Base-by-base conservation (phyloP, 2,113 vertebrate species). In the Electrona antarctica region DNA sequence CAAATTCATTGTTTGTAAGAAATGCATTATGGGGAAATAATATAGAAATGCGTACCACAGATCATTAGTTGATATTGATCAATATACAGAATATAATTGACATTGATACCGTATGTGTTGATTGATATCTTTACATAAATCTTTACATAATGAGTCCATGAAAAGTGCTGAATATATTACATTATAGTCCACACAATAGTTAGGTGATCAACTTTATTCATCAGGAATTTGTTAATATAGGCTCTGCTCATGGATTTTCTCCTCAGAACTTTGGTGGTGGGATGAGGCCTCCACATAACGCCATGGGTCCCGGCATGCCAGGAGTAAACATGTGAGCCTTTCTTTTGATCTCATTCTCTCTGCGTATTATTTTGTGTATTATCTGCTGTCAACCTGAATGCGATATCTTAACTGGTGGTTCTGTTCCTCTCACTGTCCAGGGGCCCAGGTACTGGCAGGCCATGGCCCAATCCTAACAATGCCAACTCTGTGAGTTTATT, bases 241-340 rank as follows among this genome's bases (percentile, higher is more conserved):
- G 1, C 21, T 76, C 83, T 82, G 5, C 62, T 51, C 15, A 51
- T 75, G 77, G 11, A 29, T 69, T 76, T 91, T 88, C 92, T 85
- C 41, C 92, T 93, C 94, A 99, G 98, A 98, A 95, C 93, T 99
- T 98, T 72, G 95, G 96, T 80, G 96, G 97, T 63, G 97, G 97
- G 76, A 98, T 99, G 97, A 96, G 98, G 91, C 98, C 98, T 90
- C 98, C 98, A 90, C 98, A 97, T 92, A 99, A 98, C 88, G 94
- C 95, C 85, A 95, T 99, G 90, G 97, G 97, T 61, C 98, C 97
- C 12, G 96, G 96, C 83, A 99, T 99, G 97, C 96, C 98, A 77
- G 98, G 96, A 90, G 97, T 99, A 75, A 98, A 96, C 94, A 98
- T 99, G 98, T 98, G 94, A 96, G 97, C 79, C 83, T 58, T 29